phyloP scores from a whole-genome alignment of 2,888 invertebrate genomes.

The Monoplex corrugatus region DNA sequence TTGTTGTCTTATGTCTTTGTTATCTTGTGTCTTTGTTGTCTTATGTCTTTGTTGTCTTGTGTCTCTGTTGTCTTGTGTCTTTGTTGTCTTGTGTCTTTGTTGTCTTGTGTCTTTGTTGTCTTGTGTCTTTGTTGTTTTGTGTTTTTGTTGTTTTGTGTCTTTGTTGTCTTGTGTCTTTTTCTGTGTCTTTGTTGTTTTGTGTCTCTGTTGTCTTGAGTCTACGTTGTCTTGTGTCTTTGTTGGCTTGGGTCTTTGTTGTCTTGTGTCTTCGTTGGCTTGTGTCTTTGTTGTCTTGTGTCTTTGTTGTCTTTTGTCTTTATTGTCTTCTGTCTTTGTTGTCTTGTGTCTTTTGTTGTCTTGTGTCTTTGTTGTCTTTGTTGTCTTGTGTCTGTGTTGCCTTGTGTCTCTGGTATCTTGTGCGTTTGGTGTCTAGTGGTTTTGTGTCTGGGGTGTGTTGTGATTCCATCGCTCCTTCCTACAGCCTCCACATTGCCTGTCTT shows the following conservation, averaged over 20 bases:
- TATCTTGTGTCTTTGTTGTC: background rate
- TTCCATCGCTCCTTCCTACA: no score
- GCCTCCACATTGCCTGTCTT: no score
- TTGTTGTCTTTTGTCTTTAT: no score
- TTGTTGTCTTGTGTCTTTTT: no score
- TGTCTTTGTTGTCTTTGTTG: background rate
- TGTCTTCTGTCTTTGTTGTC: background rate
- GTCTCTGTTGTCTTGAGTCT: background rate
- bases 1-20: background rate
- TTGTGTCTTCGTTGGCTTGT: background rate
- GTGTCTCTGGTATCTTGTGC: background rate
- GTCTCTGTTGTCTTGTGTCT: no score
- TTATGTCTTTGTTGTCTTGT: no score
- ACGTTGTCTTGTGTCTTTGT: background rate
- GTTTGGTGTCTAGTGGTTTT: no score
- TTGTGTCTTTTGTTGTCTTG: background rate
- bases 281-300: background rate
- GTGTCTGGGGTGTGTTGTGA: no score
- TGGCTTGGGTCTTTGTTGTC: background rate
- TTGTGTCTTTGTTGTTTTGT: no score
- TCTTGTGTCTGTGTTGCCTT: background rate
- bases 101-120: no score
- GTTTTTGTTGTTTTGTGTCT: no score
- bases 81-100: no score
- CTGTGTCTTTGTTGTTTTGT: background rate